Conservation (phyloP, 2,113 vertebrate genomes). For the Neoarius graeffei region DNA sequence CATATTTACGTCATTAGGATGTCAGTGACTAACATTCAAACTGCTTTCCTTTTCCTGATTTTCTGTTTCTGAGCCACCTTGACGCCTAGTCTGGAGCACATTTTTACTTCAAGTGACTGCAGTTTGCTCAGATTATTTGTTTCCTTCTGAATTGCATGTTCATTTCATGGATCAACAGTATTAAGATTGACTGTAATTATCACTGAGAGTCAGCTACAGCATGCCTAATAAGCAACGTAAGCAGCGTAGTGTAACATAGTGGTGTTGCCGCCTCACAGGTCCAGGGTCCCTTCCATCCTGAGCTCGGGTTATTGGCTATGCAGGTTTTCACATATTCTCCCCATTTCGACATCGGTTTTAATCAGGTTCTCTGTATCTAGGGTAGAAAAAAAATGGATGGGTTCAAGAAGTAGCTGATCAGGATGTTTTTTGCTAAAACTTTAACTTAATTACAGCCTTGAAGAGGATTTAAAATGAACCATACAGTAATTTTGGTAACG, state of each 20-base stretch:
- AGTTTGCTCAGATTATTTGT: neutral
- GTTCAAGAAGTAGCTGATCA: neutral
- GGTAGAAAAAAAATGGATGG: neutral
- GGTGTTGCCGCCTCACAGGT: neutral
- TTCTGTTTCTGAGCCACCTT: neutral
- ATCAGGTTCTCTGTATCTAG: neutral
- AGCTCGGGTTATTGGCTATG: neutral
- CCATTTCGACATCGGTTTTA: neutral
- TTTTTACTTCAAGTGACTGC: neutral
- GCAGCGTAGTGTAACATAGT: neutral
- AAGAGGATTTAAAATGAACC: neutral
- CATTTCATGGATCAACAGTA: neutral
- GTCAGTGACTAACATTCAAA: neutral
- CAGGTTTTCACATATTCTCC: neutral
- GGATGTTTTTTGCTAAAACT: neutral
- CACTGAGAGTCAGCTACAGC: neutral
- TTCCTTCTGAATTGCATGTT: neutral
- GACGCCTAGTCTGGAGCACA: neutral
- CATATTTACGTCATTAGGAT: constrained; percentile 15
- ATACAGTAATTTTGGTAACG: neutral
- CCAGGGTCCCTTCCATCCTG: neutral
- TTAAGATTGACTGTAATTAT: neutral
- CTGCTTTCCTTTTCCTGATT: neutral
- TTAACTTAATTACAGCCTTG: neutral
- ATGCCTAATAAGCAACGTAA: neutral